Evolutionary conservation across 2,888 invertebrate genomes (phyloP), one percentile per base, ranked within the genome.

Genomic region (Caenorhabditis uteleia): DNA sequence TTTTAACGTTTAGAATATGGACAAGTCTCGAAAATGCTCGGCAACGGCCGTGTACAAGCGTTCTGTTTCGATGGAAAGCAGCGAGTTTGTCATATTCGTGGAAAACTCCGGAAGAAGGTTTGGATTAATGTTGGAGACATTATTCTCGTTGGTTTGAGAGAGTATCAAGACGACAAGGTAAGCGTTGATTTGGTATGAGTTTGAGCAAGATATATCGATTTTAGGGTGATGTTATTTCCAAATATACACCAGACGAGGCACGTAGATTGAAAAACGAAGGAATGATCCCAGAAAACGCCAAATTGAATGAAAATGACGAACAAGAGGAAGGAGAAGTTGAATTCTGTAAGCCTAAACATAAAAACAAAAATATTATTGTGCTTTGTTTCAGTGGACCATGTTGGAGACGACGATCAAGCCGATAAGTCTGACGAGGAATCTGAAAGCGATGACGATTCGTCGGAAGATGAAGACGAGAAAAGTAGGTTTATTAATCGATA

Each of bases 1-100:
- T 1, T 26, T 6, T 29, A 12, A 10, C 12, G 55, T 67, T 40
- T 38, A 89, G 97, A 97, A 87, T 98, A 98, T 87, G 97, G 97
- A 83, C 97, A 98, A 89, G 98, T 98, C 72, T 92, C 94, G 82
- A 97, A 97, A 88, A 98, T 98, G 97, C 88, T 98, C 84, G 98
- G 98, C 83, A 98, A 98, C 88, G 97, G 98, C 81, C 89, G 97
- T 84, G 87, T 98, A 84, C 95, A 95, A 87, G 97, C 97, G 79
- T 93, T 94, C 90, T 98, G 98, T 87, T 98, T 98, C 87, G 98
- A 98, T 88, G 97, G 97, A 83, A 91, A 91, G 56, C 94, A 95
- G 87, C 89, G 98, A 85, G 88, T 98, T 82, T 98, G 98, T 88
- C 97, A 98, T 87, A 99, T 99, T 85, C 88, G 98, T 87, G 87